These are phyloP conservation scores for Rhinophrynus dorsalis DNA, from an alignment of 2,797 vertebrate species.

Conservation along the genomic window DNA sequence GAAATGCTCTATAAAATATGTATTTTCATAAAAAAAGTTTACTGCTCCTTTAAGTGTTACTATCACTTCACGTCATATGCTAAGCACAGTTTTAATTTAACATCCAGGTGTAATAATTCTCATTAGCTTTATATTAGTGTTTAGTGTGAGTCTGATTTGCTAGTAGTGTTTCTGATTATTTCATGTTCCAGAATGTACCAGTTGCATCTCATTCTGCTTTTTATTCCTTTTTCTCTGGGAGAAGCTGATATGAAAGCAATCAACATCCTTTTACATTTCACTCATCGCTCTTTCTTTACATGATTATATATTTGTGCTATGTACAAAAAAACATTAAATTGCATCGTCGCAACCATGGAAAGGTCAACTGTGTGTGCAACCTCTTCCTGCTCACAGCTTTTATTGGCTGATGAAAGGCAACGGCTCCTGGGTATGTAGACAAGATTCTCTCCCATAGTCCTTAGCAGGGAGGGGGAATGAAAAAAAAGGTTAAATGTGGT, in stretches of 20 bases:
- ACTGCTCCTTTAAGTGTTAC: too few species aligned
- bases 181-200: too few species aligned
- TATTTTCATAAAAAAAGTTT: too few species aligned
- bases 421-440: neutral
- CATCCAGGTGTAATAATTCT: too few species aligned
- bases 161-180: too few species aligned
- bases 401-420: neutral
- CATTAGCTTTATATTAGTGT: too few species aligned
- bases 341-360: neutral
- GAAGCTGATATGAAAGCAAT: constrained; percentile 21
- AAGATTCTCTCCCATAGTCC: neutral
- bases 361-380: neutral
- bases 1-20: too few species aligned
- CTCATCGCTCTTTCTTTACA: neutral
- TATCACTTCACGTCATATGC: too few species aligned
- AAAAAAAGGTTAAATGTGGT: neutral
- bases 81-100: too few species aligned
- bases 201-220: neutral
- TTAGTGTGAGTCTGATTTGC: too few species aligned
- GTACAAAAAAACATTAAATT: neutral
- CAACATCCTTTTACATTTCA: neutral
- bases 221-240: neutral
- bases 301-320: constrained; percentile 11
- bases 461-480: neutral
- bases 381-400: neutral